Percentiles rank a stretch among this genome's conserved stretches.
These are phyloP conservation scores for Hiodon alosoides DNA, from an alignment of 2,113 vertebrate species.

Conservation along the genomic window DNA sequence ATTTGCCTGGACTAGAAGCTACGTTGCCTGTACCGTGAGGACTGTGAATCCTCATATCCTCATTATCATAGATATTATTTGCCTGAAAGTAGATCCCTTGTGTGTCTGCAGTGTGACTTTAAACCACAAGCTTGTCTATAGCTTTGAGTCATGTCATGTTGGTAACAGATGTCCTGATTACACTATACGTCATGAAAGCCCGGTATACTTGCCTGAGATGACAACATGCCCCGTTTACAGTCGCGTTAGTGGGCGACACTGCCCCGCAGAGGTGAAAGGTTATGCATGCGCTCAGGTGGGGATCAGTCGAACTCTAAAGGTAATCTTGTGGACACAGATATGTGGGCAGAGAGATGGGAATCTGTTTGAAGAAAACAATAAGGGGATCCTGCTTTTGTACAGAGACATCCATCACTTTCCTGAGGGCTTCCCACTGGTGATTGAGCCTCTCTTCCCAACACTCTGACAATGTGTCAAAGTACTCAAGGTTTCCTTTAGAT, in stretches of 20 bases:
- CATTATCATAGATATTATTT: not conserved
- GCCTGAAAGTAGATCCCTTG: constrained; percentile 33
- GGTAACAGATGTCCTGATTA: constrained; percentile 94
- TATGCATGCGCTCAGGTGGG: constrained; percentile 74
- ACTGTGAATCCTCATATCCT: not conserved
- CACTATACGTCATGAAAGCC: constrained; percentile 95
- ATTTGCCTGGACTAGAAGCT: not conserved
- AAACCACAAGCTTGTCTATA: constrained; percentile 76
- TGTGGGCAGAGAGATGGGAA: no score
- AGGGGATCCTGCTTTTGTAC: no score
- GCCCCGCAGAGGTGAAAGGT: constrained; percentile 87
- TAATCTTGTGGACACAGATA: constrained; percentile 19
- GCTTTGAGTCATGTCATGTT: constrained; percentile 82
- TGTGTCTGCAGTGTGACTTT: constrained; percentile 61
- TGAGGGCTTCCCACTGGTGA: no score
- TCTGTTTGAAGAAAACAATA: no score
- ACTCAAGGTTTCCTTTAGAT: no score
- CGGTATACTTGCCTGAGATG: constrained; percentile 96
- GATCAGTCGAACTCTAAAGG: constrained; percentile 74
- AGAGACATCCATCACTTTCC: no score
- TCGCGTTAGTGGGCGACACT: constrained; percentile 79
- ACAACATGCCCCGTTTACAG: constrained; percentile 96
- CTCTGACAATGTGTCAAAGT: no score
- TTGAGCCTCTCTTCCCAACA: no score
- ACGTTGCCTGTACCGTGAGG: no score